A percentile compares a stretch with the other conserved stretches of the same genome.
Evolutionary conservation across 23 tunicate species (phyloP).

Genomic region (Styela clava): DNA sequence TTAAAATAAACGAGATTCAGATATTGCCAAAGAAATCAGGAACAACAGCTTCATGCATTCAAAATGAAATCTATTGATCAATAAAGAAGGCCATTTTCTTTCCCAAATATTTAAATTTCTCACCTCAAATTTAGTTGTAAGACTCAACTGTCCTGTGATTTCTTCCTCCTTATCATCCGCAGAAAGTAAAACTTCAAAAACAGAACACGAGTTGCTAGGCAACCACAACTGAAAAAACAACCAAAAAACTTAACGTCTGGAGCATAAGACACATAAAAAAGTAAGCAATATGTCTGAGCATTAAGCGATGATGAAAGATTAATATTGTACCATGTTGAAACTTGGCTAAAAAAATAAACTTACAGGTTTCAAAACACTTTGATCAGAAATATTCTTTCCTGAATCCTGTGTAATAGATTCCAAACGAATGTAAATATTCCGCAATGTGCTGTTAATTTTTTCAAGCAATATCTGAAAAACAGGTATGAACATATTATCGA

Average conservation of each 20-base stretch:
- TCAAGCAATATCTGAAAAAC: constrained; percentile 36
- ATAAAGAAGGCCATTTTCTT: too few species aligned
- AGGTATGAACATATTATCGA: too few species aligned
- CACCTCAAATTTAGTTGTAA: constrained; percentile 69
- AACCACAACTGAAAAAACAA: constrained; percentile 36
- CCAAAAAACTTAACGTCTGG: neutral
- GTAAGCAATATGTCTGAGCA: neutral
- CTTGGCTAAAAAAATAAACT: too few species aligned
- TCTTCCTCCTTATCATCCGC: constrained; percentile 56
- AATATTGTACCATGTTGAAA: too few species aligned
- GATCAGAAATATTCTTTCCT: constrained; percentile 4
- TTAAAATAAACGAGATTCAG: too few species aligned
- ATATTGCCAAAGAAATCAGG: too few species aligned
- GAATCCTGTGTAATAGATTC: constrained; percentile 34
- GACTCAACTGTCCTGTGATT: constrained; percentile 30
- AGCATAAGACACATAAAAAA: neutral
- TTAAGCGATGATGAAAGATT: too few species aligned
- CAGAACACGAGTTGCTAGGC: constrained; percentile 37
- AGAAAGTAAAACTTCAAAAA: constrained; percentile 37
- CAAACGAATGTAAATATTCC: constrained; percentile 26
- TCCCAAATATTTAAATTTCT: too few species aligned
- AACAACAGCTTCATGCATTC: too few species aligned
- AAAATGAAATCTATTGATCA: too few species aligned
- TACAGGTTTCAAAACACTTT: too few species aligned
- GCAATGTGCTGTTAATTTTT: constrained; percentile 41